Evolutionary conservation across 1,140 invertebrate genomes (phyloP).

Genomic region (Achroia grisella): DNA sequence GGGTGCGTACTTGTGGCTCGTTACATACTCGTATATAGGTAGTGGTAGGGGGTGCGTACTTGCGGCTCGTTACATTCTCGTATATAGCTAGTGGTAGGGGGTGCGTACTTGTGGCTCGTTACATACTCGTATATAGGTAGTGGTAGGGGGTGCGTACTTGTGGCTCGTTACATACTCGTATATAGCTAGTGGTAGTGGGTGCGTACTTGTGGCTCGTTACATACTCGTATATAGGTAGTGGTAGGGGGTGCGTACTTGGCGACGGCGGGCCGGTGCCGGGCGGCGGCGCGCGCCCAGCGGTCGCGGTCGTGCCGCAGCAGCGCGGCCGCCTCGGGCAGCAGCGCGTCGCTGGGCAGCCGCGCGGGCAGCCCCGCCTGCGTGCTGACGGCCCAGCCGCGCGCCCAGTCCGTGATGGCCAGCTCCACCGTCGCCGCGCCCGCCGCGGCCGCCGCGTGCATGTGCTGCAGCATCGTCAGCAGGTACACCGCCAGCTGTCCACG

Average conservation of each 20-base stretch:
- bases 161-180: too few relatives aligned
- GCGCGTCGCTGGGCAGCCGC: slow-evolving; percentile 24
- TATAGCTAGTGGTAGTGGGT: neutral
- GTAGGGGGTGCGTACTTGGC: slow-evolving; percentile 22
- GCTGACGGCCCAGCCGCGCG: slow-evolving; percentile 46
- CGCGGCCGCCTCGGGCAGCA: slow-evolving; percentile 32
- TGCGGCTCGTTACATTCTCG: too few relatives aligned
- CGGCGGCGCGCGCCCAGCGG: slow-evolving; percentile 16
- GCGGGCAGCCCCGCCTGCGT: slow-evolving; percentile 42
- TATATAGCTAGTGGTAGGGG: too few relatives aligned
- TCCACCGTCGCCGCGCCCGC: slow-evolving; percentile 24
- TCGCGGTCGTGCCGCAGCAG: slow-evolving; percentile 23
- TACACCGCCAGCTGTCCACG: slow-evolving; percentile 43
- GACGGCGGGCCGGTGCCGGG: slow-evolving; percentile 4
- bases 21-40: too few relatives aligned
- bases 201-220: neutral
- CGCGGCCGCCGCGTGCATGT: slow-evolving; percentile 32
- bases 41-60: too few relatives aligned
- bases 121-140: too few relatives aligned
- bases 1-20: too few relatives aligned
- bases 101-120: too few relatives aligned
- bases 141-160: too few relatives aligned
- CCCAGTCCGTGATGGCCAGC: slow-evolving; percentile 50
- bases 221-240: too few relatives aligned
- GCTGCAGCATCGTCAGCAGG: slow-evolving; percentile 40